These are phyloP conservation scores for Pagrus major DNA, from an alignment of 2,113 vertebrate genomes.

Conservation along the genomic window DNA sequence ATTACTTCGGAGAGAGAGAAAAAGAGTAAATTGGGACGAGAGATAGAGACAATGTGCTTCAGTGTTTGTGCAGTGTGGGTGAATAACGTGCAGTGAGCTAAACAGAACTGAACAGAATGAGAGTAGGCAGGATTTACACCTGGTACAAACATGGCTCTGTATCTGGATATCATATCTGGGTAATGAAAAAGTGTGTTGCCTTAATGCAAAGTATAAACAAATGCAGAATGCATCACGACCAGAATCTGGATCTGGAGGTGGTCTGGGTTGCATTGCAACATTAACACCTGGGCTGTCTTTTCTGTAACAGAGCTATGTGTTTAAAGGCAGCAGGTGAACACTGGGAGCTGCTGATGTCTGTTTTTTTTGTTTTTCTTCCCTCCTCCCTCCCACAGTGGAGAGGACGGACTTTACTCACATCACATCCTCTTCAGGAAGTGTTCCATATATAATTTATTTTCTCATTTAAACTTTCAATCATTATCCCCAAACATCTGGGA, in stretches of 20 bases:
- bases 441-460: background rate
- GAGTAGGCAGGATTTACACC: conserved; percentile 16
- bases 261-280: too few species aligned
- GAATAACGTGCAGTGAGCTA: conserved; percentile 41
- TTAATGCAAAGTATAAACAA: background rate
- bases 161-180: conserved; percentile 1
- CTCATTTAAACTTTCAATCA: background rate
- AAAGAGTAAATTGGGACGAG: conserved; percentile 22
- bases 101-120: conserved; percentile 6
- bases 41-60: conserved; percentile 32
- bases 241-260: background rate
- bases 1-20: conserved; percentile 52
- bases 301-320: background rate
- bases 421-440: background rate
- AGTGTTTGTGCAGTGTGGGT: conserved; percentile 11
- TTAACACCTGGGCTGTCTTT: too few species aligned
- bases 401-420: background rate
- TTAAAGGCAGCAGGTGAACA: background rate
- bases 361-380: background rate
- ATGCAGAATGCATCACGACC: background rate
- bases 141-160: background rate
- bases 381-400: background rate
- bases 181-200: background rate
- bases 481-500: background rate
- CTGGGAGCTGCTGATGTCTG: background rate